A percentile compares a stretch with the other conserved stretches of the same genome.
Conservation (phyloP, 2,113 vertebrate genomes). For the Pteronura brasiliensis region DNA sequence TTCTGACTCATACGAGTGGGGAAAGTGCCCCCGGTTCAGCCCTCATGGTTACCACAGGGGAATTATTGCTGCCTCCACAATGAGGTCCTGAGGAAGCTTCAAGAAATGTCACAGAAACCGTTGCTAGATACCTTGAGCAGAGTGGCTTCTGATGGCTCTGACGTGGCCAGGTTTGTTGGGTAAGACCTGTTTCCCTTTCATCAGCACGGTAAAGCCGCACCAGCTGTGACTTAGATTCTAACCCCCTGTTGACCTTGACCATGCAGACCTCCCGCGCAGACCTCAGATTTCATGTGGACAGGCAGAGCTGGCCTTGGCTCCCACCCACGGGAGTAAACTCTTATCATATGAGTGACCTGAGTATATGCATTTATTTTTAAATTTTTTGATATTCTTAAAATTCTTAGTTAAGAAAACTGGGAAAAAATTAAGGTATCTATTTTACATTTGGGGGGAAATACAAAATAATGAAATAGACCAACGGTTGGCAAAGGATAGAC, state of each 20-base stretch:
- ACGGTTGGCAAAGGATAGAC: not conserved
- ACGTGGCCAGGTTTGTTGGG: not conserved
- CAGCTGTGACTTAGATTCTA: not conserved
- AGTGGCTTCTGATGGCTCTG: not conserved
- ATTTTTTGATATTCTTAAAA: not conserved
- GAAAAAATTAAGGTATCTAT: not conserved
- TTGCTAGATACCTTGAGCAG: not conserved
- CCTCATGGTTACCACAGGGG: not conserved
- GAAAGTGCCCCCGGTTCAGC: not conserved
- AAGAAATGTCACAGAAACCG: not conserved
- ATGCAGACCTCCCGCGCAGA: not conserved
- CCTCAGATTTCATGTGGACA: not conserved
- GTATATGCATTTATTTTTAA: not conserved
- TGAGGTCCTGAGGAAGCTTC: not conserved
- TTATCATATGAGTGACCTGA: not conserved
- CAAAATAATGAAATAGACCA: not conserved
- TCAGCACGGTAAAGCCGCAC: not conserved
- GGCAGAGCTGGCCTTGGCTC: not conserved
- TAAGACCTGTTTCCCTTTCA: not conserved
- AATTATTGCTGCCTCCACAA: not conserved
- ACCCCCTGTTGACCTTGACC: not conserved
- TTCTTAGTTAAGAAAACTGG: not conserved
- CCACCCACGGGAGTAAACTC: not conserved
- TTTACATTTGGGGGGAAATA: not conserved
- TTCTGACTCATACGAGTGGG: slow-evolving; percentile 14